phyloP scores from a whole-genome alignment of 2,888 invertebrate species.

The Macroteleia sp. region DNA sequence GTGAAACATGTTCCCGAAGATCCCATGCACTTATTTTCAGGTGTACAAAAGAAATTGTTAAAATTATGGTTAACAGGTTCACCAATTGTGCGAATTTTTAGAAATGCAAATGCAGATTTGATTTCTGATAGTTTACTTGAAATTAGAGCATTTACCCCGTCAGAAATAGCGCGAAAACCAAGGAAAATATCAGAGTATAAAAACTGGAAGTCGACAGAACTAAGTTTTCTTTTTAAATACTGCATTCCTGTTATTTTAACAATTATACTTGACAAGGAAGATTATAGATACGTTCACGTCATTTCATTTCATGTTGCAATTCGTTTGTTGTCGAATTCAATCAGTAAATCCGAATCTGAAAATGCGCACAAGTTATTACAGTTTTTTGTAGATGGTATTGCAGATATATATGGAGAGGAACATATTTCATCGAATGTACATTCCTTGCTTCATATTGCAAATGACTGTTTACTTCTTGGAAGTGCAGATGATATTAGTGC shows the following conservation, averaged over 20 bases:
- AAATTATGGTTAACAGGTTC: slow-evolving; percentile 8
- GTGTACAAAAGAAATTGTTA: slow-evolving; percentile 21
- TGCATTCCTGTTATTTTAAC: no score
- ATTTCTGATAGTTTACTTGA: no score
- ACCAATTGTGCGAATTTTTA: no score
- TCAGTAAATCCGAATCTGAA: not conserved
- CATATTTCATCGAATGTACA: slow-evolving; percentile 24
- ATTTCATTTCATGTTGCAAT: slow-evolving; percentile 12
- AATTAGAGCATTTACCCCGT: no score
- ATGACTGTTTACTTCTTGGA: slow-evolving; percentile 12
- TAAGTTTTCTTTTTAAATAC: no score
- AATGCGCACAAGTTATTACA: slow-evolving; percentile 8
- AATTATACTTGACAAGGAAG: not conserved
- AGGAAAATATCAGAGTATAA: no score
- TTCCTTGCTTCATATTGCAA: slow-evolving; percentile 12
- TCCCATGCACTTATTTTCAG: slow-evolving; percentile 14
- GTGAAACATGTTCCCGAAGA: slow-evolving; percentile 18
- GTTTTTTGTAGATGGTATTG: not conserved
- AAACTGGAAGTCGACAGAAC: no score
- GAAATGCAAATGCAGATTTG: no score
- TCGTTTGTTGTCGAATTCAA: slow-evolving; percentile 17
- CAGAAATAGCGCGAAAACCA: no score
- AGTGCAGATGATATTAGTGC: slow-evolving; percentile 8
- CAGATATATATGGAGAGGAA: slow-evolving; percentile 7
- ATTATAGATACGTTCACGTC: slow-evolving; percentile 14